These are phyloP conservation scores for Cebus imitator DNA, from an alignment of 2,113 vertebrate species.

Conservation along the genomic window DNA sequence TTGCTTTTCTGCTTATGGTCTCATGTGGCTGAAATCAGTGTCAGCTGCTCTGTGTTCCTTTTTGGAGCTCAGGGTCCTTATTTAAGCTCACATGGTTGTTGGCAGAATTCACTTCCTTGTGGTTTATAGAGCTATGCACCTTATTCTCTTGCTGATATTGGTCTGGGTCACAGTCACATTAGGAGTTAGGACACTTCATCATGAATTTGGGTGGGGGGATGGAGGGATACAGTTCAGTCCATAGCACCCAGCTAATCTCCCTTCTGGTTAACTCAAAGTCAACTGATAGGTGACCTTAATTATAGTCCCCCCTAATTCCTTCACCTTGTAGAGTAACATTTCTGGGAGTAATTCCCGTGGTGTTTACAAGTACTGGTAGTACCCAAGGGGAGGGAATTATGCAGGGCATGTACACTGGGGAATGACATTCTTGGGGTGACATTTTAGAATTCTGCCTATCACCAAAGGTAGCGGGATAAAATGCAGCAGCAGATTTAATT, in stretches of 20 bases:
- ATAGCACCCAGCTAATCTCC: background rate
- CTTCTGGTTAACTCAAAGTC: background rate
- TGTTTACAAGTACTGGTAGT: background rate
- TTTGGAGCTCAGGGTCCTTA: background rate
- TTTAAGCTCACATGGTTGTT: background rate
- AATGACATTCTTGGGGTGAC: background rate
- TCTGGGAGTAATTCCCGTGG: background rate
- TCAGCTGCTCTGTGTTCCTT: background rate
- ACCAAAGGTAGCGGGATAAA: background rate
- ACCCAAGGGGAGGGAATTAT: background rate
- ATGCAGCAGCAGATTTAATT: background rate
- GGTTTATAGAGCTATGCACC: background rate
- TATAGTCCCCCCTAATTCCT: background rate
- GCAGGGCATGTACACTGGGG: background rate
- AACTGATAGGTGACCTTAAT: background rate
- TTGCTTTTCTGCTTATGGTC: background rate
- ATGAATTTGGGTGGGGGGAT: background rate
- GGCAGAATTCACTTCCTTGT: background rate
- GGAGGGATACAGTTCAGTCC: background rate
- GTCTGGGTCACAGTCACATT: background rate
- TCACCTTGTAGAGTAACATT: background rate
- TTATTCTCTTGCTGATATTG: background rate
- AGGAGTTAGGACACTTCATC: background rate
- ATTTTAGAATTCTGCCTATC: background rate
- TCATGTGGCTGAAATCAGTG: background rate